Conservation (phyloP, 2,113 vertebrate species). For the Callipepla californica region DNA sequence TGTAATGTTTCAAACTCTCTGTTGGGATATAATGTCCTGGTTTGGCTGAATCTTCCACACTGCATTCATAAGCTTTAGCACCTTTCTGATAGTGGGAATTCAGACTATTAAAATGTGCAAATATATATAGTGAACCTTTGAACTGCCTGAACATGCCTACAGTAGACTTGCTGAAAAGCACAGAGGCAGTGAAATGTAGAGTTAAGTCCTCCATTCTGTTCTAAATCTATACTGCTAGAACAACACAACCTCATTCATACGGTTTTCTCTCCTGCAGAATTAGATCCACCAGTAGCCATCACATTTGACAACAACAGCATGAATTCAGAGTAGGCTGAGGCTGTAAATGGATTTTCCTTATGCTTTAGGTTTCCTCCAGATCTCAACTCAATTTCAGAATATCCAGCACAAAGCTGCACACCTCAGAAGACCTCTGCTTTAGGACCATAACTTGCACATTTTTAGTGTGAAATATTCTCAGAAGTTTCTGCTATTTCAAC, state of each 20-base stretch:
- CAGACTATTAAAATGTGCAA: background rate
- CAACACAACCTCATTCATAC: background rate
- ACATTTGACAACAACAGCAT: background rate
- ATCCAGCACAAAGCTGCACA: background rate
- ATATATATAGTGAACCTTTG: background rate
- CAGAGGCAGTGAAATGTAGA: background rate
- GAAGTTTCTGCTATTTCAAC: background rate
- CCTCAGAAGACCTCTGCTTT: background rate
- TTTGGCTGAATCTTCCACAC: background rate
- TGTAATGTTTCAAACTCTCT: background rate
- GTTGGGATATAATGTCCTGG: background rate
- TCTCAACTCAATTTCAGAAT: background rate
- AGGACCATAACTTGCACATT: background rate
- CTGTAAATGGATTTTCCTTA: background rate
- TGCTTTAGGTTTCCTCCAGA: background rate
- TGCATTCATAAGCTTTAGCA: background rate
- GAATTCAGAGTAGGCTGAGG: background rate
- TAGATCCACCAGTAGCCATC: background rate
- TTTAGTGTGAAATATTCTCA: constrained; percentile 2
- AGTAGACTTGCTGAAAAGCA: background rate
- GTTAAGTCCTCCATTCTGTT: background rate
- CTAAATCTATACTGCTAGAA: background rate
- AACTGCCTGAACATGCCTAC: background rate
- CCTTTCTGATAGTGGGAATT: background rate
- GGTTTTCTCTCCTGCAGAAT: background rate